phyloP scores from a whole-genome alignment of 2,113 vertebrate genomes.

The Vimba vimba region DNA sequence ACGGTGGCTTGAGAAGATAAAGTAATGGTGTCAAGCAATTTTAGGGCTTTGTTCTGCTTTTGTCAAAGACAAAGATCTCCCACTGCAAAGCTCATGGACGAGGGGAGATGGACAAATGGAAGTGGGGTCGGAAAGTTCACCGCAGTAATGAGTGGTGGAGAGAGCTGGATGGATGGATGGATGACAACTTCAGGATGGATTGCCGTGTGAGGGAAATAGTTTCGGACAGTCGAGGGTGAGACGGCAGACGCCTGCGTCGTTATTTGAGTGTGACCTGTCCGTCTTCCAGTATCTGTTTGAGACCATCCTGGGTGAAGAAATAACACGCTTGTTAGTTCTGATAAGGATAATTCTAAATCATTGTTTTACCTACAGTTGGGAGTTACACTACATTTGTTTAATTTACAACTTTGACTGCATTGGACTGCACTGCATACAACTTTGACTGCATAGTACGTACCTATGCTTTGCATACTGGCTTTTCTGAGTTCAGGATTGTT shows the following conservation, averaged over 20 bases:
- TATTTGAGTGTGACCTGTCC: background rate
- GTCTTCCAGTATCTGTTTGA: slow-evolving; percentile 1
- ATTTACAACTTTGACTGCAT: background rate
- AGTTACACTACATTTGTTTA: background rate
- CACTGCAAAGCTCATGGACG: slow-evolving; percentile 24
- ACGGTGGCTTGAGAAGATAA: background rate
- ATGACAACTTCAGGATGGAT: slow-evolving; percentile 16
- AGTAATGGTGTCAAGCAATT: slow-evolving; percentile 38
- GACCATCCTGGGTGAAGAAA: background rate
- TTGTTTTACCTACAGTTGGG: background rate
- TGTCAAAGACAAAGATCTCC: slow-evolving; percentile 33
- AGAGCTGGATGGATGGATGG: slow-evolving; percentile 31
- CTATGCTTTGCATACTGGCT: background rate
- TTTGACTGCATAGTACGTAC: background rate
- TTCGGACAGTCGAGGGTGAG: slow-evolving; percentile 18
- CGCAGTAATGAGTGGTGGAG: slow-evolving; percentile 28
- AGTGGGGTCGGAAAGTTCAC: slow-evolving; percentile 34
- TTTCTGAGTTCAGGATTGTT: background rate
- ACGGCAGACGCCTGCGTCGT: background rate
- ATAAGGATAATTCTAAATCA: background rate
- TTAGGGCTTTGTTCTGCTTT: slow-evolving; percentile 42
- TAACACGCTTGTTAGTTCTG: background rate
- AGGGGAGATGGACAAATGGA: slow-evolving; percentile 31
- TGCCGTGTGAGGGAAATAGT: background rate
- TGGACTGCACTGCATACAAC: background rate